A percentile compares a stretch with the other conserved stretches of the same genome.
Evolutionary conservation across 2,113 vertebrate genomes (phyloP).

Genomic region (Ptyas mucosa): DNA sequence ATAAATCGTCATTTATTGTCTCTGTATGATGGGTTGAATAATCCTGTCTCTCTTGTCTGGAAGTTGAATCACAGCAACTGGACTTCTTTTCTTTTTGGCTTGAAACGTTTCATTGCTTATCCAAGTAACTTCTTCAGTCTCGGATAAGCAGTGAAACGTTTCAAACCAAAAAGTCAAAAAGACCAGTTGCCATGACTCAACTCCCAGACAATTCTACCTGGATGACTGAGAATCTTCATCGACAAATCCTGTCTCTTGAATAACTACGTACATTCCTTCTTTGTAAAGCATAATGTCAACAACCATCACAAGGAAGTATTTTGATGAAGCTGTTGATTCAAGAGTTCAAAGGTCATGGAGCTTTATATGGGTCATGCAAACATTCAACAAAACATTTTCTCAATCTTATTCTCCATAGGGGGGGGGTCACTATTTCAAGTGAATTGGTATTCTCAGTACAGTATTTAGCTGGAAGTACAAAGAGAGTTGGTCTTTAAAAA

Average conservation of each 20-base stretch:
- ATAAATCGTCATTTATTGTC: background rate
- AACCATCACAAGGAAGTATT: background rate
- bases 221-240: background rate
- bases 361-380: background rate
- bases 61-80: background rate
- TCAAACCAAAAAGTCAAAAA: background rate
- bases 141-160: background rate
- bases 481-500: background rate
- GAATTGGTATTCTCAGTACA: background rate
- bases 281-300: background rate
- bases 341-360: background rate
- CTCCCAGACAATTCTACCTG: background rate
- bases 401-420: background rate
- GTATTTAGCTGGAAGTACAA: background rate
- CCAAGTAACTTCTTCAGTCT: background rate
- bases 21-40: background rate
- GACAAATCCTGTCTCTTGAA: background rate
- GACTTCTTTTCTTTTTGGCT: background rate
- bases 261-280: background rate
- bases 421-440: background rate
- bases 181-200: background rate
- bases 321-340: background rate
- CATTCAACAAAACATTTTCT: background rate
- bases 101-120: background rate
- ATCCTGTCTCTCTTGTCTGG: background rate